These are phyloP conservation scores for Crocidura indochinensis DNA, from an alignment of 2,797 vertebrate genomes.

Conservation along the genomic window DNA sequence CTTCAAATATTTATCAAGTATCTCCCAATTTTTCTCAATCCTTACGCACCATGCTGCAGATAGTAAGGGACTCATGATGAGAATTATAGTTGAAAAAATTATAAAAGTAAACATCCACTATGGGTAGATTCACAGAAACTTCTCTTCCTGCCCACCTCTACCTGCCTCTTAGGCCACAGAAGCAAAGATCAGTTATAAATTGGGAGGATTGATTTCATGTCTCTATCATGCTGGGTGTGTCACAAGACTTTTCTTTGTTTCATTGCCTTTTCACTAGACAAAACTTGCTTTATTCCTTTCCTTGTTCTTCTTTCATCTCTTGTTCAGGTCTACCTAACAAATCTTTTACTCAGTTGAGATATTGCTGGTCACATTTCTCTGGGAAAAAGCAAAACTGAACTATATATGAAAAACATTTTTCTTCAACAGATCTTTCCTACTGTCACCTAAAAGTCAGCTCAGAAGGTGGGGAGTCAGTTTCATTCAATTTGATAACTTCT, in stretches of 20 bases:
- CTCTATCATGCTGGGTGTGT: slow-evolving; percentile 28
- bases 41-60: neutral
- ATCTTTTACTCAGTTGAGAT: slow-evolving; percentile 70
- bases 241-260: slow-evolving; percentile 78
- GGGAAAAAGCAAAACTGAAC: slow-evolving; percentile 72
- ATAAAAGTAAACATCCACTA: slow-evolving; percentile 20
- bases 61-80: neutral
- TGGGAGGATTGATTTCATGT: slow-evolving; percentile 61
- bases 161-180: slow-evolving; percentile 12
- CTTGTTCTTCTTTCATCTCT: slow-evolving; percentile 76
- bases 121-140: neutral
- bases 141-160: neutral
- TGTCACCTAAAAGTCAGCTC: neutral
- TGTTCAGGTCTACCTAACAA: slow-evolving; percentile 55
- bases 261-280: slow-evolving; percentile 71
- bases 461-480: neutral
- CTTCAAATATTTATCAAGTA: neutral
- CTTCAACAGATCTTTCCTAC: slow-evolving; percentile 67
- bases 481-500: no score
- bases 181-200: slow-evolving; percentile 57
- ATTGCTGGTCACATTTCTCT: slow-evolving; percentile 79
- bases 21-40: neutral
- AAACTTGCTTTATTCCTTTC: slow-evolving; percentile 67
- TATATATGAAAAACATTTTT: slow-evolving; percentile 58
- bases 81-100: slow-evolving; percentile 8